Base-by-base conservation (phyloP, 2,797 vertebrate genomes). In the Halcyon smyrnensis region DNA sequence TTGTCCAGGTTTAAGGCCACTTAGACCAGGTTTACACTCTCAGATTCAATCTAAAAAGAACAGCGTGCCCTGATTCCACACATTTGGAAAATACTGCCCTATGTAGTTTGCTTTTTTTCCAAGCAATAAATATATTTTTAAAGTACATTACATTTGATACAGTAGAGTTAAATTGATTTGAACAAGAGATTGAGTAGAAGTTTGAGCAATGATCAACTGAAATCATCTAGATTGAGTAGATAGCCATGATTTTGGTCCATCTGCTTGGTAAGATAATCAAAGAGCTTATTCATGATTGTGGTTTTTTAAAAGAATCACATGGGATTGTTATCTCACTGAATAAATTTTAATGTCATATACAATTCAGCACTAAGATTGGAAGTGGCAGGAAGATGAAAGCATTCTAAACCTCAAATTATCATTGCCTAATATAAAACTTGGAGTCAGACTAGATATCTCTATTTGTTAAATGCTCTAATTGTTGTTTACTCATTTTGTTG, bases 391-490 rank as follows among this genome's bases (percentile, higher is more conserved):
- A 95, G 87, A 93, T 83, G 81, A 94, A 96, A 70, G 21, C 36
- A 57, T 80, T 70, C 45, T 90, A 82, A 97, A 96, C 24, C 87
- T 91, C 75, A 96, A 87, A 95, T 97, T 96, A 92, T 96, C 96
- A 45, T 95, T 97, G 81, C 86, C 91, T 96, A 91, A 93, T 96
- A 93, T 96, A 91, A 97, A 96, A 87, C 92, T 94, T 87, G 88
- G 97, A 92, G 75, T 93, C 93, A 93, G 93, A 92, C 93, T 96
- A 87, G 89, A 91, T 97, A 21, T 70, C 86, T 70, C 90, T 96
- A 84, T 94, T 97, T 97, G 92, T 97, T 97, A 97, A 98, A 97
- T 97, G 77, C 93, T 97, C 91, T 98, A 98, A 98, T 98, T 98
- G 97, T 91, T 98, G 93, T 98, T 98, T 98, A 97, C 95, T 97